These are phyloP conservation scores for Columba guinea DNA, from an alignment of 2,797 vertebrate species.

Conservation along the genomic window DNA sequence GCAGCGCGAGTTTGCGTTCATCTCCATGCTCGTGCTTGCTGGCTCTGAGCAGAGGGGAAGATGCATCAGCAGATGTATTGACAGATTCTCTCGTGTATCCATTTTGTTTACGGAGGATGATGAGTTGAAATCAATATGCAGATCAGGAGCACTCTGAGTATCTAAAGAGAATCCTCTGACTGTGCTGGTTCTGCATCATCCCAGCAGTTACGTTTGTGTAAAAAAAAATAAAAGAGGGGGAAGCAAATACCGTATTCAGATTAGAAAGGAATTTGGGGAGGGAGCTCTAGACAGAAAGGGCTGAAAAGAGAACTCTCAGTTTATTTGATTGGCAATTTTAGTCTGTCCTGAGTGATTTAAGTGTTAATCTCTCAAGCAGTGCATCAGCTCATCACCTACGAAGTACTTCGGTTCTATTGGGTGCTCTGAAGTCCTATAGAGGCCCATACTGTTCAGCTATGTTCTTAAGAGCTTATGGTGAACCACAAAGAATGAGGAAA, in stretches of 20 bases:
- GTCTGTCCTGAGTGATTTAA: background rate
- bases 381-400: background rate
- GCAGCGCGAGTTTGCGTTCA: background rate
- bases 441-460: background rate
- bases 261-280: background rate
- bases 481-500: background rate
- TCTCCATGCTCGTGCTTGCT: background rate
- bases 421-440: background rate
- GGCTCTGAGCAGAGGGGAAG: background rate
- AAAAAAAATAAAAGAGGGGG: background rate
- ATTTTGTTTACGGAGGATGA: background rate
- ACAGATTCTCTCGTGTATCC: background rate
- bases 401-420: background rate
- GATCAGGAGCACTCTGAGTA: background rate
- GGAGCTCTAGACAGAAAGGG: background rate
- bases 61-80: background rate
- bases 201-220: background rate
- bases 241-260: background rate
- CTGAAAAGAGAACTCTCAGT: slow-evolving; percentile 14
- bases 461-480: background rate
- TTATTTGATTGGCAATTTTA: background rate
- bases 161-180: background rate
- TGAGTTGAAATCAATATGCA: background rate
- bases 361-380: background rate
- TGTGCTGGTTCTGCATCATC: background rate